Conservation (phyloP, 2,888 invertebrate genomes). For the Drosophila maculinotata region DNA sequence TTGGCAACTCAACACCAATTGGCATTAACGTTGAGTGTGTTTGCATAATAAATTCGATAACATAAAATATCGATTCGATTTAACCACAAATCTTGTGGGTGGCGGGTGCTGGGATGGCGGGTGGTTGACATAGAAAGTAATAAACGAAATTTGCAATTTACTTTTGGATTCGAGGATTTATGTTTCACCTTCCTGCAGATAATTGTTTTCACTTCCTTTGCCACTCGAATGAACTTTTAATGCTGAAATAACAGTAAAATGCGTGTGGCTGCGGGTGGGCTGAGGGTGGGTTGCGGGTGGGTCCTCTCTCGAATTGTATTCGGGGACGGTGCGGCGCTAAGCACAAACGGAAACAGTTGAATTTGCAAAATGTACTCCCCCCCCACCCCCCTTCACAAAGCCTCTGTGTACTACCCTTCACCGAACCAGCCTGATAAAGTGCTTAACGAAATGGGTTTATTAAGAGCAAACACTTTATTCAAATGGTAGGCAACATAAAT, state of each 20-base stretch:
- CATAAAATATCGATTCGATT: slow-evolving; percentile 82
- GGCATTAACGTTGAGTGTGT: slow-evolving; percentile 71
- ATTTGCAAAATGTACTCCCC: slow-evolving; percentile 56
- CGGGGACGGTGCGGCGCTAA: slow-evolving; percentile 43
- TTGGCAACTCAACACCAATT: slow-evolving; percentile 65
- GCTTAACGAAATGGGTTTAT: slow-evolving; percentile 78
- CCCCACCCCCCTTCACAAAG: not conserved
- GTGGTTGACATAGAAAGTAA: slow-evolving; percentile 66
- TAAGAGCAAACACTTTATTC: slow-evolving; percentile 76
- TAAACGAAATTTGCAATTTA: slow-evolving; percentile 82
- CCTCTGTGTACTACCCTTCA: too few relatives aligned
- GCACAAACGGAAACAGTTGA: slow-evolving; percentile 66
- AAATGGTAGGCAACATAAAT: slow-evolving; percentile 71
- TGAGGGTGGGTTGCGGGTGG: not conserved
- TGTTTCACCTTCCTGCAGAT: slow-evolving; percentile 82
- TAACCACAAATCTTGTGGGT: slow-evolving; percentile 67
- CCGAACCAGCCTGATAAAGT: slow-evolving; percentile 46
- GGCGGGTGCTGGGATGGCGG: slow-evolving; percentile 7
- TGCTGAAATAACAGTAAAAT: slow-evolving; percentile 77
- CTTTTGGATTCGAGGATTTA: slow-evolving; percentile 80
- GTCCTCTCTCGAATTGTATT: too few relatives aligned
- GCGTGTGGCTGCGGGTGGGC: slow-evolving; percentile 37
- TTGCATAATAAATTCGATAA: slow-evolving; percentile 82
- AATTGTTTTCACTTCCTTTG: slow-evolving; percentile 82
- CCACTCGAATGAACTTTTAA: slow-evolving; percentile 80